A percentile compares a stretch with the other conserved stretches of the same genome.
Conservation (phyloP, 2,113 vertebrate genomes). For the Pomatostomus ruficeps region DNA sequence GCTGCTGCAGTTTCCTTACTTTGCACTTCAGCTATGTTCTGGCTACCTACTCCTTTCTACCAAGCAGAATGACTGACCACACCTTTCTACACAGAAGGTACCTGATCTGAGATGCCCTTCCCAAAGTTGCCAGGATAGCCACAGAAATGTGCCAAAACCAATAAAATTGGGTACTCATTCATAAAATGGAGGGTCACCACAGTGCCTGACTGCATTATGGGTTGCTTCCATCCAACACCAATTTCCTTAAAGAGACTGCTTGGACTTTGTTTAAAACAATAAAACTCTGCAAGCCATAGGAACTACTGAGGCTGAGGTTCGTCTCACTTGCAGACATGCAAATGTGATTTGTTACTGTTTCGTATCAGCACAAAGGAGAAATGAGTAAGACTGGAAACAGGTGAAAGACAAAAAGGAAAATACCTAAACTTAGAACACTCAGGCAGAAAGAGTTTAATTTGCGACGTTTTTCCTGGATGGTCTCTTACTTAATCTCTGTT, state of each 20-base stretch:
- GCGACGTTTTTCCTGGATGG: slow-evolving; percentile 19
- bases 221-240: not conserved
- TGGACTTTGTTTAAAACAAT: not conserved
- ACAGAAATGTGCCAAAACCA: not conserved
- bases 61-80: not conserved
- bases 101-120: not conserved
- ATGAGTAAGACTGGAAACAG: not conserved
- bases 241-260: not conserved
- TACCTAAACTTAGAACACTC: slow-evolving; percentile 57
- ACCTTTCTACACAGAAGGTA: not conserved
- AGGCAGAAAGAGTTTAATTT: slow-evolving; percentile 12
- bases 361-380: not conserved
- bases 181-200: not conserved
- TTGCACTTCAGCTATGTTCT: not conserved
- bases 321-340: not conserved
- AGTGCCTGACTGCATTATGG: not conserved
- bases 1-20: not conserved
- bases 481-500: slow-evolving; percentile 72
- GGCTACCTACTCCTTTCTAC: not conserved
- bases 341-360: not conserved
- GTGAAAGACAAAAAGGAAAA: slow-evolving; percentile 66
- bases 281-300: not conserved
- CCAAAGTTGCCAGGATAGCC: not conserved
- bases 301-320: not conserved
- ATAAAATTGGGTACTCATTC: not conserved